Base-by-base conservation (phyloP, 2,888 invertebrate species). In the Lydus trimaculatus region DNA sequence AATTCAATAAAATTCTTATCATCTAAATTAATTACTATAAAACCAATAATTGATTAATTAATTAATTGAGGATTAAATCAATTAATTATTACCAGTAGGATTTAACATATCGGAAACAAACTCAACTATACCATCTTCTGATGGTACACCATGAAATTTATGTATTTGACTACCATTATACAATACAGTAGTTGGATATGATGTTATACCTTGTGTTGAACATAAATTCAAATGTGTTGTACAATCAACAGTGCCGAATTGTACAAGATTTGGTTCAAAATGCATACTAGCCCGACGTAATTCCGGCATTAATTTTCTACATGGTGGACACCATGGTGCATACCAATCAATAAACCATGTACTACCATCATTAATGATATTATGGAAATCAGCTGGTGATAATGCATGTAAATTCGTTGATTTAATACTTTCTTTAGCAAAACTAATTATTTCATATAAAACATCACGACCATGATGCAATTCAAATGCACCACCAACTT, bases 271-370 rank as follows among this genome's bases (percentile, higher is more conserved):
- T 59, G 85, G 76, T 84, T 89, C 82, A 71, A 87, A 87, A 73
- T 85, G 81, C 58, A 86, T 82, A 64, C 91, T 90, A 17, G 91
- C 89, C 81, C 89, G 89, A 11, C 92, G 86, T 69, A 92, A 85
- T 84, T 92, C 91, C 15, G 91, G 91, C 67, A 93, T 84, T 72
- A 93, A 85, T 67, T 88, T 86, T 84, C 91, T 88, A 79, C 93
- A 94, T 0, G 93, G 93, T 6, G 93, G 92, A 82, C 93, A 94
- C 91, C 92, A 92, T 77, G 93, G 92, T 0, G 92, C 91, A 82
- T 91, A 92, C 87, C 92, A 93, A 80, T 93, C 92, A 31, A 94
- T 86, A 75, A 93, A 89, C 91, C 91, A 92, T 0, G 85, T 83
- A 63, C 75, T 76, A 88, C 88, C 88, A 71, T 86, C 86, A 56